Evolutionary conservation across 2,113 vertebrate genomes (phyloP), one percentile per base, ranked within the genome.

Genomic region (Boleophthalmus pectinirostris): DNA sequence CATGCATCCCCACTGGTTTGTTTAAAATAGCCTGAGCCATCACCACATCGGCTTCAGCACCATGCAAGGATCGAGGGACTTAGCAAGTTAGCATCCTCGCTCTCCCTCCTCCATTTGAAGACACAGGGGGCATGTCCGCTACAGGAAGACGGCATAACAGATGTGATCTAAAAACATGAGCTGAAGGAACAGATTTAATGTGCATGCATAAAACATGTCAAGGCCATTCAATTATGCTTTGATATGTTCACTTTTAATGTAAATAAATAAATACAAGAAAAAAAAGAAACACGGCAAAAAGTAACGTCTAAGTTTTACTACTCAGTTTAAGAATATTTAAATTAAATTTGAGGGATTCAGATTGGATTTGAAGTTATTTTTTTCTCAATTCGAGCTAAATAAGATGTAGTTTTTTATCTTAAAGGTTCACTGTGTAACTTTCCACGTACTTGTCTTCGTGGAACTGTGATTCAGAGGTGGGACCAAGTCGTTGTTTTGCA

Each of bases 201-300:
- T 85, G 83, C 85, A 86, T 79, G 81, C 75, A 86, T 91, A 75
- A 89, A 92, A 89, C 83, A 92, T 92, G 84, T 84, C 93, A 87
- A 78, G 77, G 70, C 86, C 75, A 78, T 63, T 79, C 78, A 82
- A 82, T 83, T 68, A 29, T 4, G 25, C 64, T 80, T 75, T 87
- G 72, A n/a, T 75, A 79, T 84, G 83, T 87, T 68, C 54, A 69
- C 72, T 71, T 88, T 82, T 71, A 73, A 79, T 51, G 63, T 83
- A 77, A 70, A 23, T 70, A n/a, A n/a, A 47, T 67, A 84, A 75
- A 81, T 79, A 73, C 51, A 38, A 70, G 65, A 47, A 68, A 64
- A n/a, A 77, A 46, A n/a, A 66, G 43, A 54, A 21, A 29, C 29
- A 2, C 29, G 2, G 29, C 29, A 29, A 29, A 29, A 29, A 29